phyloP scores from a whole-genome alignment of 2,797 vertebrate genomes.

The Neomorphus geoffroyi region DNA sequence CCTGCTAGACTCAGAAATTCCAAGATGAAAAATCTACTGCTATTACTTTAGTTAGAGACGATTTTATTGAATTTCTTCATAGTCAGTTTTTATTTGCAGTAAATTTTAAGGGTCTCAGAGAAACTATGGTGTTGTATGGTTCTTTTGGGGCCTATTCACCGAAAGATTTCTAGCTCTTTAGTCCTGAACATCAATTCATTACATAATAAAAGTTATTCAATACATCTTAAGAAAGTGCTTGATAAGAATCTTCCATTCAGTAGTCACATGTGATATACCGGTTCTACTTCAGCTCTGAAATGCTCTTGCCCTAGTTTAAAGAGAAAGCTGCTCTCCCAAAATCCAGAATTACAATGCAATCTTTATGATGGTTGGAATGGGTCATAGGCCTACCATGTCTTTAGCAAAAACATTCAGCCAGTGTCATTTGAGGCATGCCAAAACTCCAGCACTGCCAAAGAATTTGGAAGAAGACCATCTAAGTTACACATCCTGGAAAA shows the following conservation, averaged over 20 bases:
- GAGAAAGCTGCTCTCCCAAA: not conserved
- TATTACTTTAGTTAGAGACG: not conserved
- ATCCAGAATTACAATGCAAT: not conserved
- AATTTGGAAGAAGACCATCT: not conserved
- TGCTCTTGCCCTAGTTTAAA: not conserved
- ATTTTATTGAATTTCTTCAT: not conserved
- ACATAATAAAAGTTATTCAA: not conserved
- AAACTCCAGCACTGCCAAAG: not conserved
- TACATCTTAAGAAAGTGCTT: not conserved
- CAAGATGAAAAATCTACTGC: not conserved
- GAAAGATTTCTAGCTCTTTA: not conserved
- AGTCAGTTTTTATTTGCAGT: not conserved
- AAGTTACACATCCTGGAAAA: not conserved
- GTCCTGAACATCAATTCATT: not conserved
- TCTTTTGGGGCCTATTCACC: not conserved
- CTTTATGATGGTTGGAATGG: not conserved
- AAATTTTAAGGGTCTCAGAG: not conserved
- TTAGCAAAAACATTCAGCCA: not conserved
- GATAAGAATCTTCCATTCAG: not conserved
- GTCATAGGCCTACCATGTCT: fast-evolving
- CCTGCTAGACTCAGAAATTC: not conserved
- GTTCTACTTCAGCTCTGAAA: not conserved
- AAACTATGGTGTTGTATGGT: not conserved
- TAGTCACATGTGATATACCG: not conserved
- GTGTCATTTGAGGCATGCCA: not conserved